Percentiles rank a stretch among this genome's conserved stretches.
Evolutionary conservation across 2,888 invertebrate species (phyloP).

Genomic region (Chouioia cunea): DNA sequence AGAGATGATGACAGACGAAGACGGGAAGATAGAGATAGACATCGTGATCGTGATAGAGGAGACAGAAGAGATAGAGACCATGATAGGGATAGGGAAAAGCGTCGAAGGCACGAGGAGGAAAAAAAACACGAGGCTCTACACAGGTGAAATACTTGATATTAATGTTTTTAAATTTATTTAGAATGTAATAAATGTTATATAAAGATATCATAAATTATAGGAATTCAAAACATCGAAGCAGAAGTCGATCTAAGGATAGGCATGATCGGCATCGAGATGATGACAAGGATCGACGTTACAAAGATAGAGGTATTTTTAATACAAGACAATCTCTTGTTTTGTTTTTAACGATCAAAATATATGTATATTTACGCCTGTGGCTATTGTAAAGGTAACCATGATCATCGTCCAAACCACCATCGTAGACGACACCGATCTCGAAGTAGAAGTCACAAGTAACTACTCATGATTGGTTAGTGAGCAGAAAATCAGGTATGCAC

Average conservation of each 20-base stretch:
- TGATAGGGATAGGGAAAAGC: conserved; percentile 59
- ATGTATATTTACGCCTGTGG: neutral
- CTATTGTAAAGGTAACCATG: conserved; percentile 59
- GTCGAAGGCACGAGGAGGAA: conserved; percentile 64
- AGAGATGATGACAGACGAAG: conserved; percentile 61
- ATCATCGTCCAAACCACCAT: conserved; percentile 63
- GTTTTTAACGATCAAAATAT: conserved; percentile 20
- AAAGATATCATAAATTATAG: conserved; percentile 51
- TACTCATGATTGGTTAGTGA: conserved; percentile 69
- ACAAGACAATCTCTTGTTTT: neutral
- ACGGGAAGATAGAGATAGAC: conserved; percentile 57
- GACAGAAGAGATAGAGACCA: conserved; percentile 56
- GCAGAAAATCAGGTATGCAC: conserved; percentile 68
- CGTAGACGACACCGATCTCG: conserved; percentile 66
- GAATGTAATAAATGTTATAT: conserved; percentile 1
- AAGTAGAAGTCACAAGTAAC: conserved; percentile 69
- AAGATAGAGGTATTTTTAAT: conserved; percentile 61
- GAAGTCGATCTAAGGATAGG: conserved; percentile 64
- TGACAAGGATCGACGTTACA: conserved; percentile 63
- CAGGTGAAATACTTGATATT: conserved; percentile 51
- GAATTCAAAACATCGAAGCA: conserved; percentile 63
- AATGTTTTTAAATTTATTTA: conserved; percentile 5
- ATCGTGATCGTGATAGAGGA: conserved; percentile 61
- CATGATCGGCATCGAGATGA: conserved; percentile 66
- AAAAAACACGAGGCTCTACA: conserved; percentile 62